These are phyloP conservation scores for Pyrocoelia pectoralis DNA, from an alignment of 2,888 invertebrate genomes.

Conservation along the genomic window DNA sequence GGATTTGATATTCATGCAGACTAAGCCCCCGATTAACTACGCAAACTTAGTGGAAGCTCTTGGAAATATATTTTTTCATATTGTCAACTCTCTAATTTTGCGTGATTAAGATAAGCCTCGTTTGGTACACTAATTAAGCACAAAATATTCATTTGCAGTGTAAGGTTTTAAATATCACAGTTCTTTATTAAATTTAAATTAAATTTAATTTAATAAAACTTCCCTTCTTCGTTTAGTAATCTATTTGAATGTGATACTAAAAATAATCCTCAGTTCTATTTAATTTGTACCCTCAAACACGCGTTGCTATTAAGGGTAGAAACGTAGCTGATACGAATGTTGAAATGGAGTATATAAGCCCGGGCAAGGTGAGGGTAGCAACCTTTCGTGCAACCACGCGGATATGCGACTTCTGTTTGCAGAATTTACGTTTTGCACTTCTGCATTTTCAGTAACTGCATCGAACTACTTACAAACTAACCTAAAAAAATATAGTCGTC, in stretches of 20 bases:
- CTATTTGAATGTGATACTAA: no score
- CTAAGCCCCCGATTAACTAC: slow-evolving; percentile 2
- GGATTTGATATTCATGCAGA: slow-evolving; percentile 9
- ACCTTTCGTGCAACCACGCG: slow-evolving; percentile 48
- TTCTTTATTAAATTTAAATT: background rate
- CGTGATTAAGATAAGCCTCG: background rate
- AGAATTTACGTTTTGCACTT: slow-evolving; percentile 35
- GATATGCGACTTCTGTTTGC: slow-evolving; percentile 43
- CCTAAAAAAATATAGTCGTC: background rate
- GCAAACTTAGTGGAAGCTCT: background rate
- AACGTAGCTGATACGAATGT: slow-evolving; percentile 39
- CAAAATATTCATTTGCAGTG: background rate
- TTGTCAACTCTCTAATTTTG: background rate
- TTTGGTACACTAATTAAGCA: background rate
- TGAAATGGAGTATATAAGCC: slow-evolving; percentile 46
- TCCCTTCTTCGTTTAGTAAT: no score
- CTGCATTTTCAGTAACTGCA: slow-evolving; percentile 19
- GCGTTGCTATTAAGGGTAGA: slow-evolving; percentile 16
- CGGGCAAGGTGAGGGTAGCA: slow-evolving; percentile 53
- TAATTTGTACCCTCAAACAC: background rate
- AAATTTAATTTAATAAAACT: no score
- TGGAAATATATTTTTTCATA: background rate
- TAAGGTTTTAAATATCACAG: background rate
- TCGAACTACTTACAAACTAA: background rate
- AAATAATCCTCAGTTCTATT: slow-evolving; percentile 7